Base-by-base conservation (phyloP, 2,888 invertebrate species). In the Byasa hedistus region DNA sequence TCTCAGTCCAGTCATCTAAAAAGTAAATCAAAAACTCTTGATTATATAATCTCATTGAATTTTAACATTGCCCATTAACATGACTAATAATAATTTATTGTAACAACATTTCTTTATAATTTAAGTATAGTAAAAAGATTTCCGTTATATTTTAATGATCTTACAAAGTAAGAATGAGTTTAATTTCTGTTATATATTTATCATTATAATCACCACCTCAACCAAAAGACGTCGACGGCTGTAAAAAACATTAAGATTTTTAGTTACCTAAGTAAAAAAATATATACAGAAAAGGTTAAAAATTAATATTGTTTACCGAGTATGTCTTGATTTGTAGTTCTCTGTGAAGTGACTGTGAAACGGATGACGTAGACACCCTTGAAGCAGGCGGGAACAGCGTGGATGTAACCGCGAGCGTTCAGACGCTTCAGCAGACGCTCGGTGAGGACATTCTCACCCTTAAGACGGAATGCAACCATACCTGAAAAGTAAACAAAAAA, bases 311-410 rank as follows among this genome's bases (percentile, higher is more conserved):
- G 10, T 69, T 76, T 75, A 91, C 92, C 89, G 54, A 94, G 77
- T 23, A 96, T 95, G 79, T 96, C 96, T 71, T 96, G 95, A 59
- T 94, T 93, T 0, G 96, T 96, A 0, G 96, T 98, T 77, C 95
- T 94, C 61, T 95, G 95, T 0, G 98, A 98, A 0, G 99, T 98
- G 48, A 99, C 95, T 0, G 98, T 98, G 84, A 99, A 99, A 65
- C 98, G 89, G 70, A 98, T 98, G 60, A 98, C 97, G 82, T 97
- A 97, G 81, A 95, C 94, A 0, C 96, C 96, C 79, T 98, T 98
- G 68, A 99, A 93, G 66, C 97, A 96, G 0, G 98, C 98, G 0
- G 99, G 99, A 0, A 99, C 98, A 71, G 98, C 98, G 84, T 99
- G 98, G 10, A 99, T 93, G 74, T 95, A 94, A 10, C 98, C 98